These are phyloP conservation scores for Eilema sororculum DNA, from an alignment of 2,888 invertebrate species.

Conservation along the genomic window DNA sequence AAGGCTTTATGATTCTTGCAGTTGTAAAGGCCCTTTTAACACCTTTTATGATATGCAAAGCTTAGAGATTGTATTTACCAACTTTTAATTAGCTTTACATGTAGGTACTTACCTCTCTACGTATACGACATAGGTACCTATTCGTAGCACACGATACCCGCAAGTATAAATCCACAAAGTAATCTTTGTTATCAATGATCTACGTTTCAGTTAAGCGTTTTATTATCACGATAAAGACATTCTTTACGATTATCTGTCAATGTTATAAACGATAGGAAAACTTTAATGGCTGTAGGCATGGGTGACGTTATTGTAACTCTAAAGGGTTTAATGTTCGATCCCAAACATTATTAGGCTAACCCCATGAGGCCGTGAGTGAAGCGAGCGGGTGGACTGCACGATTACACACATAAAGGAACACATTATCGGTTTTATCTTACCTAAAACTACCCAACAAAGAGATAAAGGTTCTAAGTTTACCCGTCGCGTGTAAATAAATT, in stretches of 20 bases:
- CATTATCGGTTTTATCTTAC: slow-evolving; percentile 83
- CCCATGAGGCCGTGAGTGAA: slow-evolving; percentile 70
- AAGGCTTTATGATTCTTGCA: background rate
- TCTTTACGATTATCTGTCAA: slow-evolving; percentile 60
- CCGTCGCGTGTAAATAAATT: slow-evolving; percentile 82
- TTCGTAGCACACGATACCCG: slow-evolving; percentile 33
- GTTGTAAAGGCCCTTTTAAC: slow-evolving; percentile 12
- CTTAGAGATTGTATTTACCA: slow-evolving; percentile 7
- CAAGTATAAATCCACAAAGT: slow-evolving; percentile 47
- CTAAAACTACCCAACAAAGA: slow-evolving; percentile 79
- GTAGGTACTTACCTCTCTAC: slow-evolving; percentile 7
- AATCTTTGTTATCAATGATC: slow-evolving; percentile 57
- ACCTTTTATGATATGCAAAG: slow-evolving; percentile 14
- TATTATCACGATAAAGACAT: slow-evolving; percentile 63
- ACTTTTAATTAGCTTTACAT: slow-evolving; percentile 4
- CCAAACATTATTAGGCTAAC: slow-evolving; percentile 46
- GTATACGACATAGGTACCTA: slow-evolving; percentile 13
- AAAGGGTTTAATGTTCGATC: slow-evolving; percentile 24
- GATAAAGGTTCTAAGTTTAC: slow-evolving; percentile 80
- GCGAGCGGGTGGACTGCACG: slow-evolving; percentile 56
- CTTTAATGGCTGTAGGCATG: slow-evolving; percentile 44
- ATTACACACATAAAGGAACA: slow-evolving; percentile 78
- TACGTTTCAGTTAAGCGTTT: slow-evolving; percentile 56
- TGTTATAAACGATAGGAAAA: slow-evolving; percentile 51
- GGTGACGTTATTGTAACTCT: slow-evolving; percentile 33